Conservation (phyloP, 2,888 invertebrate genomes). For the Drosophila acutilabella region DNA sequence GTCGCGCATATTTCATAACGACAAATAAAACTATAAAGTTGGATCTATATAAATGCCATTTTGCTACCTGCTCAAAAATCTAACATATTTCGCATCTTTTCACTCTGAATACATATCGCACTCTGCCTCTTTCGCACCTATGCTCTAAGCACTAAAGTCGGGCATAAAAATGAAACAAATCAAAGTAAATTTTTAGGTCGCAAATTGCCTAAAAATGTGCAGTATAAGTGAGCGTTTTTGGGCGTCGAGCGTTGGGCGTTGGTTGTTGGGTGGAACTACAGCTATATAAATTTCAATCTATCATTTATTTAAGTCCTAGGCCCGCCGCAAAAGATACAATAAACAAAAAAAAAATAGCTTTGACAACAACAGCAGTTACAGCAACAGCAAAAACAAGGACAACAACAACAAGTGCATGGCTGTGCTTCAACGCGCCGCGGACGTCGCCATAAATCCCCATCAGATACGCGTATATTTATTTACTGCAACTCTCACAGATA, state of each 20-base stretch:
- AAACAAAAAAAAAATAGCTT: constrained; percentile 9
- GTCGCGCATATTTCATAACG: constrained; percentile 47
- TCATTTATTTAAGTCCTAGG: constrained; percentile 80
- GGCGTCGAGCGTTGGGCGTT: not conserved
- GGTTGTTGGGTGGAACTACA: constrained; percentile 18
- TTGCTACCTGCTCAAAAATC: constrained; percentile 59
- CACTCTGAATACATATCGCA: not conserved
- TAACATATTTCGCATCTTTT: constrained; percentile 9
- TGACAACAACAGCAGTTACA: constrained; percentile 27
- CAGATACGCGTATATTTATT: constrained; percentile 81
- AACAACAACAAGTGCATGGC: constrained; percentile 56
- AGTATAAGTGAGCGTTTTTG: constrained; percentile 21
- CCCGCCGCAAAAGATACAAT: constrained; percentile 54
- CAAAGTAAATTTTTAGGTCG: constrained; percentile 55
- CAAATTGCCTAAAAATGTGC: constrained; percentile 69
- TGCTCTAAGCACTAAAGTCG: constrained; percentile 14
- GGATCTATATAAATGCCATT: constrained; percentile 52
- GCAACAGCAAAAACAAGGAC: constrained; percentile 32
- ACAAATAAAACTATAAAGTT: constrained; percentile 20
- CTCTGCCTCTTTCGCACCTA: not conserved
- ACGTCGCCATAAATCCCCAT: constrained; percentile 78
- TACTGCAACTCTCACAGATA: constrained; percentile 76
- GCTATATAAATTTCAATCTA: constrained; percentile 80
- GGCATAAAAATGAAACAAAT: constrained; percentile 50
- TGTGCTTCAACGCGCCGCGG: constrained; percentile 59